Conservation (phyloP, 37 sponge, comb jelly and placozoan genomes). For the Oopsacas minuta region DNA sequence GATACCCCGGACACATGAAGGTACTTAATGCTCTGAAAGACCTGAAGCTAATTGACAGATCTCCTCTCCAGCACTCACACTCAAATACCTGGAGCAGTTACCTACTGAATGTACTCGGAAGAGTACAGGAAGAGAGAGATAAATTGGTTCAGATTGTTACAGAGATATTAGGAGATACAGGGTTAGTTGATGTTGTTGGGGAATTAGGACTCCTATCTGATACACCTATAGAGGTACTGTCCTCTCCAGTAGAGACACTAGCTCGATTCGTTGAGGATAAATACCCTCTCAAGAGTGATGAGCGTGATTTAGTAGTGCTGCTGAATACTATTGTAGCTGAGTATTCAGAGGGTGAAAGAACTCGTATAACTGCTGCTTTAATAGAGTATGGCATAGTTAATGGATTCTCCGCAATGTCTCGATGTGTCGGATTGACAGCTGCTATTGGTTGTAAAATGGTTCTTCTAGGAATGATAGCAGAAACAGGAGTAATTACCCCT, state of each 20-base stretch:
- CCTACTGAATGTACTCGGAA: background rate
- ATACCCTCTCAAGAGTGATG: background rate
- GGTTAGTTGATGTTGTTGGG: background rate
- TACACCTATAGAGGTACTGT: conserved; percentile 23
- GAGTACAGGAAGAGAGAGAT: background rate
- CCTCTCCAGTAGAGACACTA: conserved; percentile 43
- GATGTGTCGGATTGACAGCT: conserved; percentile 24
- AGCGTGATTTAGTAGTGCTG: background rate
- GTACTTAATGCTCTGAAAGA: conserved; percentile 16
- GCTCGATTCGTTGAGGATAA: conserved; percentile 31
- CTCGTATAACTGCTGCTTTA: background rate
- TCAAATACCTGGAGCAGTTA: background rate
- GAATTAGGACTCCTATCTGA: conserved; percentile 55
- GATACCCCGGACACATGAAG: conserved; percentile 53
- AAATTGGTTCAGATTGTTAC: background rate
- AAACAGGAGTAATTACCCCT: background rate
- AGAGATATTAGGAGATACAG: background rate
- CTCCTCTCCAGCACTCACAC: background rate
- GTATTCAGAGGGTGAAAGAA: background rate
- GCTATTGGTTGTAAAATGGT: conserved; percentile 27
- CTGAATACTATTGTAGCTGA: background rate
- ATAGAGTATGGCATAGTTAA: conserved; percentile 20
- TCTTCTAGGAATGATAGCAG: background rate
- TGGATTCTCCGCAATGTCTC: conserved; percentile 25
- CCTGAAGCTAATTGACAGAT: background rate